Percentiles rank a stretch among this genome's conserved stretches.
These are phyloP conservation scores for Scrobipalpa costella DNA, from an alignment of 2,888 invertebrate genomes.

Conservation along the genomic window DNA sequence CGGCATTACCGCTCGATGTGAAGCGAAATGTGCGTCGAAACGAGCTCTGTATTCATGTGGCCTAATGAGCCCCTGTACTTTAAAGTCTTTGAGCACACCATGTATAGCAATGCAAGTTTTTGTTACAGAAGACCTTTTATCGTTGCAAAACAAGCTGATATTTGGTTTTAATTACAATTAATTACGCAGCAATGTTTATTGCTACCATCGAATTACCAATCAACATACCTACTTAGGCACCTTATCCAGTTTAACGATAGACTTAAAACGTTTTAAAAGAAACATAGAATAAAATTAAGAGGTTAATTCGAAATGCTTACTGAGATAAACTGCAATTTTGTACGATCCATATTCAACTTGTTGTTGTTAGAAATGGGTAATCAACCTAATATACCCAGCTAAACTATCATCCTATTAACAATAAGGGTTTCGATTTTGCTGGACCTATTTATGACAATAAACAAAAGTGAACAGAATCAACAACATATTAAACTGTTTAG, in stretches of 20 bases:
- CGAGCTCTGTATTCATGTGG: constrained; percentile 30
- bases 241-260: neutral
- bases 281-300: neutral
- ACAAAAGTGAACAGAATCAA: too few species aligned
- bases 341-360: too few species aligned
- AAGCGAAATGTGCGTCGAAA: constrained; percentile 41
- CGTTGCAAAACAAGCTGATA: constrained; percentile 29
- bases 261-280: neutral
- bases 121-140: constrained; percentile 41
- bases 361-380: too few species aligned
- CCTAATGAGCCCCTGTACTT: constrained; percentile 44
- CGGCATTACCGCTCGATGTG: constrained; percentile 49
- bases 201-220: constrained; percentile 23
- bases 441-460: too few species aligned
- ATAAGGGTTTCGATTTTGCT: too few species aligned
- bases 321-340: neutral
- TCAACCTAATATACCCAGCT: too few species aligned
- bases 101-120: constrained; percentile 50
- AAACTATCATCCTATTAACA: too few species aligned
- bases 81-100: constrained; percentile 37
- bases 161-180: constrained; percentile 28
- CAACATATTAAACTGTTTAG: too few species aligned
- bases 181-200: constrained; percentile 22
- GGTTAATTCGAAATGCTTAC: neutral
- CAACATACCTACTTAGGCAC: constrained; percentile 7